Conservation (phyloP, 1,140 invertebrate genomes). For the Ceratosolen solmsi region DNA sequence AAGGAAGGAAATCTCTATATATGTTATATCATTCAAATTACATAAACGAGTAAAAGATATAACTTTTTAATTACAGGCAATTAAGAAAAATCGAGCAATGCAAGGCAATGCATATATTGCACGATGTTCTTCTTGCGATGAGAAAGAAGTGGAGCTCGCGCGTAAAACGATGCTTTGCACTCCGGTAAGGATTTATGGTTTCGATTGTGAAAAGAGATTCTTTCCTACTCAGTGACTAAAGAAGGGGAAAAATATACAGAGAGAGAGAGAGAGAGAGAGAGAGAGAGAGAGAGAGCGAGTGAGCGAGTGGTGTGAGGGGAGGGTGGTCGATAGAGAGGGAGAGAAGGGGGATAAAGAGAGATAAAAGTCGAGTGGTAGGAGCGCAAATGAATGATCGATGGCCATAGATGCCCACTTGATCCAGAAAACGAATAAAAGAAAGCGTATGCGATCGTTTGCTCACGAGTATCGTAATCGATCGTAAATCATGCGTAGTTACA, state of each 20-base stretch:
- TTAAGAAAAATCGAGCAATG: slow-evolving; percentile 34
- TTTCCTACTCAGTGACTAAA: slow-evolving; percentile 37
- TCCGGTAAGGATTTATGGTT: slow-evolving; percentile 36
- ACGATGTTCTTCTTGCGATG: slow-evolving; percentile 45
- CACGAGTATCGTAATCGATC: slow-evolving; percentile 13
- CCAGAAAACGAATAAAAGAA: slow-evolving; percentile 37
- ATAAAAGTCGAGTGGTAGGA: no score
- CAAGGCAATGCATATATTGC: slow-evolving; percentile 4
- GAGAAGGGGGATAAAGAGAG: no score
- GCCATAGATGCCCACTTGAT: slow-evolving; percentile 57
- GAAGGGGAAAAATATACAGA: slow-evolving; percentile 16
- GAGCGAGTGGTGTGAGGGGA: slow-evolving; percentile 41
- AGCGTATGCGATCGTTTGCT: slow-evolving; percentile 16
- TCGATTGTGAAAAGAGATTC: slow-evolving; percentile 38
- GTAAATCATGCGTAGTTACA: slow-evolving; percentile 41
- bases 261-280: neutral
- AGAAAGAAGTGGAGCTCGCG: slow-evolving; percentile 25
- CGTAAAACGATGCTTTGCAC: neutral
- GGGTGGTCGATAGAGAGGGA: slow-evolving; percentile 20
- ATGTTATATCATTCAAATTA: neutral
- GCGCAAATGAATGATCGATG: slow-evolving; percentile 55
- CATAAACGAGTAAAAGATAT: slow-evolving; percentile 41
- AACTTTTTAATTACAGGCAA: slow-evolving; percentile 52
- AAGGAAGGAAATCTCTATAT: neutral
- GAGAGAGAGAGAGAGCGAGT: neutral